Evolutionary conservation across 2,797 vertebrate species (phyloP).

Genomic region (Cynodonichthys magdalenae): DNA sequence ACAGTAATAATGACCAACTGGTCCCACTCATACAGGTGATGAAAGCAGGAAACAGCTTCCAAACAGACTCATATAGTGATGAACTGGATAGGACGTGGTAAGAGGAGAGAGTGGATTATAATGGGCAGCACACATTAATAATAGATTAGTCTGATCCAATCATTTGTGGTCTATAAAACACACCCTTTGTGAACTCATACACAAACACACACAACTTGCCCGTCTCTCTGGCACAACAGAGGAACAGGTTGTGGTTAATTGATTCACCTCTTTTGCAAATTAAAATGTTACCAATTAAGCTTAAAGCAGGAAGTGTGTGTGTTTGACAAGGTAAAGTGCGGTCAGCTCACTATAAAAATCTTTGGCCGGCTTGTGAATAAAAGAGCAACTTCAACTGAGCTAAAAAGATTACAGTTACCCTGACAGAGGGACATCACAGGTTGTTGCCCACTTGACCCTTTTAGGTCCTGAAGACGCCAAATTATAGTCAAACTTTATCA

Average conservation of each 20-base stretch:
- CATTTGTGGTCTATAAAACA: constrained; percentile 35
- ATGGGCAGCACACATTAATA: constrained; percentile 54
- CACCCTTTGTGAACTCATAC: background rate
- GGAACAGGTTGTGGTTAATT: constrained; percentile 4
- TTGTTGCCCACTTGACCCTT: too few species aligned
- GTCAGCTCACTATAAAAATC: background rate
- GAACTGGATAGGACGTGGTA: background rate
- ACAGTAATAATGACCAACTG: background rate
- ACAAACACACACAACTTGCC: background rate
- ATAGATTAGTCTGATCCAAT: constrained; percentile 37
- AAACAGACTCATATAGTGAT: background rate
- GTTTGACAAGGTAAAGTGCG: constrained; percentile 2
- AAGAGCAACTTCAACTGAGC: background rate
- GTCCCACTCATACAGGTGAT: background rate
- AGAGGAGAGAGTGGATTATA: constrained; percentile 20
- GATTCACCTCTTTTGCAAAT: constrained; percentile 26
- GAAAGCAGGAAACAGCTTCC: background rate
- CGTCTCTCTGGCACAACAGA: too few species aligned
- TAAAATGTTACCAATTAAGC: constrained; percentile 33
- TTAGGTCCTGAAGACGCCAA: too few species aligned
- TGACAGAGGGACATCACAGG: background rate
- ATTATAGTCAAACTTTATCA: too few species aligned
- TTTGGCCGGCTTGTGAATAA: background rate
- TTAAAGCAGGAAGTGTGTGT: constrained; percentile 3
- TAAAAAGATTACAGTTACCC: background rate